phyloP scores from a whole-genome alignment of 1,140 invertebrate genomes.

The Zaprionus kolodkinae region DNA sequence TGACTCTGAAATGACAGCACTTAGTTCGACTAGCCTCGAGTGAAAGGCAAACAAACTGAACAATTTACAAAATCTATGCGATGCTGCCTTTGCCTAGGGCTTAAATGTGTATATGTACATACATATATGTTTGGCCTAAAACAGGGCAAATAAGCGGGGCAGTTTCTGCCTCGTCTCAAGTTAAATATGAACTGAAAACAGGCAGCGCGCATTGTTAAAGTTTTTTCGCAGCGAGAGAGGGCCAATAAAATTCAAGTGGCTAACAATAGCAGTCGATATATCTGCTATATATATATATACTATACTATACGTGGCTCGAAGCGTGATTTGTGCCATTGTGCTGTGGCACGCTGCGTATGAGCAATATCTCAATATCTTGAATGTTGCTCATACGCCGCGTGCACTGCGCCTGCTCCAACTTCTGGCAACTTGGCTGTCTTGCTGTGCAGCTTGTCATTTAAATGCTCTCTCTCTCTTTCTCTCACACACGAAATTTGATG shows the following conservation, averaged over 20 bases:
- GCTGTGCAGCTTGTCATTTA: slow-evolving; percentile 46
- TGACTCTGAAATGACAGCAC: slow-evolving; percentile 42
- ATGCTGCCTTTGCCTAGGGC: slow-evolving; percentile 7
- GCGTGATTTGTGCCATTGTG: slow-evolving; percentile 37
- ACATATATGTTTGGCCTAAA: slow-evolving; percentile 16
- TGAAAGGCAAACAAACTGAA: slow-evolving; percentile 58
- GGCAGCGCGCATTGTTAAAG: slow-evolving; percentile 36
- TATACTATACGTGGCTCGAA: slow-evolving; percentile 9
- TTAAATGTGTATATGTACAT: slow-evolving; percentile 11
- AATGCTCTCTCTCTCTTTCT: slow-evolving; percentile 17
- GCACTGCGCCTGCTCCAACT: slow-evolving; percentile 67
- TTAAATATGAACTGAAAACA: slow-evolving; percentile 18
- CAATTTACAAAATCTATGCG: slow-evolving; percentile 53
- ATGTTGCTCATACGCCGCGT: slow-evolving; percentile 71
- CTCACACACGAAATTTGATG: slow-evolving; percentile 26
- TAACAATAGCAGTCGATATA: slow-evolving; percentile 41
- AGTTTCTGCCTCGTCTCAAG: slow-evolving; percentile 8
- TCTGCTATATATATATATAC: slow-evolving; percentile 4
- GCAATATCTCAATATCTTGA: slow-evolving; percentile 49
- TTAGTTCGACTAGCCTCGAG: slow-evolving; percentile 47
- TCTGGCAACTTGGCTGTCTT: slow-evolving; percentile 35
- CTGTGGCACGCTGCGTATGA: slow-evolving; percentile 56
- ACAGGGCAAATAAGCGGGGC: slow-evolving; percentile 20
- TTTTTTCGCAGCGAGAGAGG: not conserved
- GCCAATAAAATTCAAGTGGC: slow-evolving; percentile 44